These are phyloP conservation scores for Triplophysa dalaica DNA, from an alignment of 2,113 vertebrate genomes.

Conservation along the genomic window DNA sequence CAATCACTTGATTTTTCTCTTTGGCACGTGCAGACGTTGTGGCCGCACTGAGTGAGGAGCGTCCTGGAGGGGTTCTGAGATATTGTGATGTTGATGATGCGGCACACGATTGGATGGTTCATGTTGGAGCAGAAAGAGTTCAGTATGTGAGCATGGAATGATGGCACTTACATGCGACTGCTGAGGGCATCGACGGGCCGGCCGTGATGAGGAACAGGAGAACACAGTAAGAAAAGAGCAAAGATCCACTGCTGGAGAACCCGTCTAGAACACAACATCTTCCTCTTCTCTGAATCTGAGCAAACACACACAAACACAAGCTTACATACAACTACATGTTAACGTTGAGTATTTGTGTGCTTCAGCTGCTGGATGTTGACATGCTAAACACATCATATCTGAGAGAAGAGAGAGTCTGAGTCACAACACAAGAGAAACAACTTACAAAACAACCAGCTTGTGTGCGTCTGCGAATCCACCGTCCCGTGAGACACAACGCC, in stretches of 20 bases:
- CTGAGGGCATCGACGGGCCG: slow-evolving; percentile 83
- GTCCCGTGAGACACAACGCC: slow-evolving; percentile 28
- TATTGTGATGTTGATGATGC: no score
- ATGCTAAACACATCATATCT: background rate
- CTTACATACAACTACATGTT: slow-evolving; percentile 8
- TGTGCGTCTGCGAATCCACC: slow-evolving; percentile 41
- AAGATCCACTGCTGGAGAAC: slow-evolving; percentile 85
- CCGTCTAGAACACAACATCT: slow-evolving; percentile 78
- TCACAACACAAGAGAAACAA: slow-evolving; percentile 49
- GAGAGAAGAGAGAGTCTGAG: slow-evolving; percentile 23
- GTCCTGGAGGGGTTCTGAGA: no score
- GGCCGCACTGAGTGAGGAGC: background rate
- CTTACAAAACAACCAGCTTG: slow-evolving; percentile 44
- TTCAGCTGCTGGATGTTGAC: no score
- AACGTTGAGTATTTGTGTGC: background rate
- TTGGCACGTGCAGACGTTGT: no score
- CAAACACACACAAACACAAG: slow-evolving; percentile 9
- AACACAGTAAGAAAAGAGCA: slow-evolving; percentile 86
- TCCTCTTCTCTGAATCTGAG: slow-evolving; percentile 36
- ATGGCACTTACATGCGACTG: slow-evolving; percentile 83
- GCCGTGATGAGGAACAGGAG: slow-evolving; percentile 80
- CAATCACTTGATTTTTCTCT: background rate
- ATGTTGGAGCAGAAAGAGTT: no score
- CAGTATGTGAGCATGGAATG: background rate
- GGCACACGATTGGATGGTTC: no score